phyloP scores from a whole-genome alignment of 2,797 vertebrate species.

The Helostoma temminkii region DNA sequence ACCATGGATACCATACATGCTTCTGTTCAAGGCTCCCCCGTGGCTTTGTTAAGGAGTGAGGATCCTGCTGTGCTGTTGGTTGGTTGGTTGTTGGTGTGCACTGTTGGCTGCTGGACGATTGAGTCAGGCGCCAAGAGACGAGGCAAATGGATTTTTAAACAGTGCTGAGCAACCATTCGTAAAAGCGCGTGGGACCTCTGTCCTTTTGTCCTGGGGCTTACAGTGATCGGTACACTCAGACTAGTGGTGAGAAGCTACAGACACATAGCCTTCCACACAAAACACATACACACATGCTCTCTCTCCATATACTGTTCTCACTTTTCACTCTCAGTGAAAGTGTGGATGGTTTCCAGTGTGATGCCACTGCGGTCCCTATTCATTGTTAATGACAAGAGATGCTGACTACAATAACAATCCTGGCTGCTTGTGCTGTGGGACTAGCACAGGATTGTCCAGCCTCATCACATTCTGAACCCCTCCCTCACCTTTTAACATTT shows the following conservation, averaged over 20 bases:
- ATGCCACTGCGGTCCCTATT: conserved; percentile 77
- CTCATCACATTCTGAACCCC: conserved; percentile 87
- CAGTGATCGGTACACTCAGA: conserved; percentile 67
- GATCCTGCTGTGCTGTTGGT: conserved; percentile 37
- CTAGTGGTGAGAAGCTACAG: conserved; percentile 79
- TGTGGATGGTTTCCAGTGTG: conserved; percentile 84
- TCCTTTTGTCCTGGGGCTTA: conserved; percentile 85
- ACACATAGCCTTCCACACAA: conserved; percentile 61
- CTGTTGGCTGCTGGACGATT: conserved; percentile 39
- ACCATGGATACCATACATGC: conserved; percentile 60
- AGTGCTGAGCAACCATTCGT: conserved; percentile 81
- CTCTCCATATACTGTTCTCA: conserved; percentile 77
- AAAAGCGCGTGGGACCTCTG: conserved; percentile 79
- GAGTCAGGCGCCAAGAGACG: conserved; percentile 67
- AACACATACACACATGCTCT: conserved; percentile 76
- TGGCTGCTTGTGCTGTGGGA: conserved; percentile 69
- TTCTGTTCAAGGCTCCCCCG: conserved; percentile 38
- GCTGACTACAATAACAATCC: conserved; percentile 81
- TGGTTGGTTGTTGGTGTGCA: conserved; percentile 28
- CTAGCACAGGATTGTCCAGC: conserved; percentile 79
- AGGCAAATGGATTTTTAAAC: conserved; percentile 76
- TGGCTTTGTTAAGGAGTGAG: conserved; percentile 54
- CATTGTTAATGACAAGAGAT: conserved; percentile 85
- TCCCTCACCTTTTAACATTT: conserved; percentile 50
- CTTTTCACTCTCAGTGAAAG: no score